phyloP scores from a whole-genome alignment of 2,888 invertebrate genomes.

The Chironomus tentans region DNA sequence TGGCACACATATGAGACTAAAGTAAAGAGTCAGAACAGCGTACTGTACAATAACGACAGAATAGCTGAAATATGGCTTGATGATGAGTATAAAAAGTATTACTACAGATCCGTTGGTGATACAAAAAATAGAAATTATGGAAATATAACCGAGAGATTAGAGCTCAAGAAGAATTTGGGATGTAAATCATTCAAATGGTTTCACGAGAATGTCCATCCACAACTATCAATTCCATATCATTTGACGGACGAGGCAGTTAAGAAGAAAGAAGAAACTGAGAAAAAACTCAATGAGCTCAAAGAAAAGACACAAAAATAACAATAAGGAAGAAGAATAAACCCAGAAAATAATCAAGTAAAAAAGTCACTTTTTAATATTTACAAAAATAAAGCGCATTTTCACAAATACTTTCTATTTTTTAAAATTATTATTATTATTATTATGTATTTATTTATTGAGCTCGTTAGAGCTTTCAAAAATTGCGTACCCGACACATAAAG shows the following conservation, averaged over 20 bases:
- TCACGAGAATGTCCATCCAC: neutral
- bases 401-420: too few relatives aligned
- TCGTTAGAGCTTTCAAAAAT: slow-evolving; percentile 23
- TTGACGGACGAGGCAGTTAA: too few relatives aligned
- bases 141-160: neutral
- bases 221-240: neutral
- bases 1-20: neutral
- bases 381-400: too few relatives aligned
- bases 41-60: neutral
- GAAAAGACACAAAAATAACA: too few relatives aligned
- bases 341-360: too few relatives aligned
- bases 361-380: too few relatives aligned
- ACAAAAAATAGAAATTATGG: neutral
- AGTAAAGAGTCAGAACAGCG: neutral
- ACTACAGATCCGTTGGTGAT: neutral
- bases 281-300: too few relatives aligned
- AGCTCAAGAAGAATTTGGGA: neutral
- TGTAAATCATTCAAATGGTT: neutral
- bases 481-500: neutral
- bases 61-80: slow-evolving; percentile 14
- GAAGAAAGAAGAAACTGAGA: too few relatives aligned
- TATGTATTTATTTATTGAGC: slow-evolving; percentile 6
- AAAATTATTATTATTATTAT: neutral
- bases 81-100: neutral
- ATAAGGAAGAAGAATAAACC: too few relatives aligned